Evolutionary conservation across 2,113 vertebrate genomes (phyloP).

Genomic region (Tupaia chinensis): DNA sequence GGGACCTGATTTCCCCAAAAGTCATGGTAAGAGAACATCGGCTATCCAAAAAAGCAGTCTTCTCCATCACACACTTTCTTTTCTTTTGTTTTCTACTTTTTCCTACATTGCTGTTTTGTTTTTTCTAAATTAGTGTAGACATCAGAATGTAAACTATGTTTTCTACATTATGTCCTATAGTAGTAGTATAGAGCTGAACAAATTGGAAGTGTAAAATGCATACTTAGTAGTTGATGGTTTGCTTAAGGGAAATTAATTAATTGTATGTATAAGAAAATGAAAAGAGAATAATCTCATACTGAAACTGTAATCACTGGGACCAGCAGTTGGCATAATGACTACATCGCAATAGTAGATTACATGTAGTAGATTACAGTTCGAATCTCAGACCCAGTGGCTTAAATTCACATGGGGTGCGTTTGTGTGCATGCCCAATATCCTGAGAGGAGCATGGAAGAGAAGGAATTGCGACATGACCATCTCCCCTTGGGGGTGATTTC

Average conservation of each 20-base stretch:
- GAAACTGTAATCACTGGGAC: neutral
- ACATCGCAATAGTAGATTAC: no score
- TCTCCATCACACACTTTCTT: neutral
- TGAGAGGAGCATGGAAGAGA: no score
- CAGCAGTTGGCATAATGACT: no score
- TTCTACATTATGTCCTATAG: neutral
- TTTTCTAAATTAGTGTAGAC: neutral
- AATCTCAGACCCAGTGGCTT: no score
- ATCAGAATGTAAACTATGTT: neutral
- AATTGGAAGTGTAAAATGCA: neutral
- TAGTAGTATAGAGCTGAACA: neutral
- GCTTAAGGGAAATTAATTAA: slow-evolving; percentile 9
- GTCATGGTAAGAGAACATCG: neutral
- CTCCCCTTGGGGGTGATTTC: no score
- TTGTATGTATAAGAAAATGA: neutral
- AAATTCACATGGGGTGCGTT: no score
- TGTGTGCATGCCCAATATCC: no score
- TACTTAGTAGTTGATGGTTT: neutral
- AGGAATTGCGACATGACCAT: no score
- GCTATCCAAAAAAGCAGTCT: neutral
- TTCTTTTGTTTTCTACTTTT: neutral
- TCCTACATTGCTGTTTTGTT: neutral
- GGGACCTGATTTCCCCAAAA: neutral
- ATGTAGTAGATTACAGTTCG: no score
- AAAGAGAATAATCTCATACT: neutral